These are phyloP conservation scores for Latheticus oryzae DNA, from an alignment of 2,888 invertebrate species.

Conservation along the genomic window DNA sequence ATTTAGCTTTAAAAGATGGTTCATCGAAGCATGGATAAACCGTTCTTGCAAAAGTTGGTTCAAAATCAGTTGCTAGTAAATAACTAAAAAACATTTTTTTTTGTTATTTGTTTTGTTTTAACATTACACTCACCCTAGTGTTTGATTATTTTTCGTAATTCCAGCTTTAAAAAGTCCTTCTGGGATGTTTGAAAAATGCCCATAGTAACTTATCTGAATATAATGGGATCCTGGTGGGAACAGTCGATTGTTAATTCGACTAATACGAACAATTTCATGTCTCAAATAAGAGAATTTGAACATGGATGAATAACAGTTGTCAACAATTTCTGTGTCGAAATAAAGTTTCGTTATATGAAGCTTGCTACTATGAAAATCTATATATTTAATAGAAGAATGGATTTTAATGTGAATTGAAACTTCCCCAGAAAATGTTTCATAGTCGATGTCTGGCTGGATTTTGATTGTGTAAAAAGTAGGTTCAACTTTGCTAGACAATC, in stretches of 20 bases:
- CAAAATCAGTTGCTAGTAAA: constrained; percentile 51
- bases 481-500: constrained; percentile 42
- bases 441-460: constrained; percentile 49
- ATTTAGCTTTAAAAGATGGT: constrained; percentile 54
- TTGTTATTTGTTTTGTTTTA: too few relatives aligned
- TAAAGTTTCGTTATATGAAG: constrained; percentile 48
- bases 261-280: constrained; percentile 24
- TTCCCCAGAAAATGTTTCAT: constrained; percentile 51
- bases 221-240: constrained; percentile 66
- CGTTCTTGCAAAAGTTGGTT: constrained; percentile 51
- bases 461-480: constrained; percentile 51
- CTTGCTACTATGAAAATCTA: constrained; percentile 54
- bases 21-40: constrained; percentile 57
- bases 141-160: constrained; percentile 35
- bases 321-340: constrained; percentile 40
- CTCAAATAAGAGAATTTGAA: not conserved
- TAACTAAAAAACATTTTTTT: constrained; percentile 44
- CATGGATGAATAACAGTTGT: constrained; percentile 3
- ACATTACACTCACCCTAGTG: constrained; percentile 43
- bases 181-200: constrained; percentile 72
- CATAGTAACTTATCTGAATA: constrained; percentile 72
- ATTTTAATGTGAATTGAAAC: constrained; percentile 47
- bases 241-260: constrained; percentile 35
- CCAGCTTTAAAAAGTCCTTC: constrained; percentile 73
- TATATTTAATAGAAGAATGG: constrained; percentile 30